Evolutionary conservation across 2,888 invertebrate genomes (phyloP).

Genomic region (Sminthurinus aureus): DNA sequence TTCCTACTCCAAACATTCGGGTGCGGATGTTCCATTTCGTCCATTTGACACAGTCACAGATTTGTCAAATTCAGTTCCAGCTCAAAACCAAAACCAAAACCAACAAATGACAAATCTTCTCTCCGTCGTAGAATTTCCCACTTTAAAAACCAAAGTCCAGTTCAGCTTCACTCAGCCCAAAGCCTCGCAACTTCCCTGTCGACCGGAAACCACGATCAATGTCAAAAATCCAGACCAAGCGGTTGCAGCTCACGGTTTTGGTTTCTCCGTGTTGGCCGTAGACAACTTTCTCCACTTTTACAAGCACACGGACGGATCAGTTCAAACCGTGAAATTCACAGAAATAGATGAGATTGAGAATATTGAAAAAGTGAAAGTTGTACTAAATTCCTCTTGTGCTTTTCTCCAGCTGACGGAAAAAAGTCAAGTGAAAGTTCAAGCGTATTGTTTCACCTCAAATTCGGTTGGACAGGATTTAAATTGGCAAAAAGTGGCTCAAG

Average conservation of each 20-base stretch:
- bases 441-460: neutral
- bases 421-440: neutral
- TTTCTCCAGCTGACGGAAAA: neutral
- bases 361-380: neutral
- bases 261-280: neutral
- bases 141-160: neutral
- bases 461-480: neutral
- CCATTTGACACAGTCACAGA: too few relatives aligned
- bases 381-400: too few relatives aligned
- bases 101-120: neutral
- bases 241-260: neutral
- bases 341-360: neutral
- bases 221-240: neutral
- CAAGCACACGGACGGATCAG: neutral
- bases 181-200: neutral
- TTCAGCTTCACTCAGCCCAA: neutral
- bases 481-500: too few relatives aligned
- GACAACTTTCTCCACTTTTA: neutral
- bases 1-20: too few relatives aligned
- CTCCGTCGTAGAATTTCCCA: neutral
- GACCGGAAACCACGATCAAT: neutral
- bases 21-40: too few relatives aligned
- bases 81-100: too few relatives aligned
- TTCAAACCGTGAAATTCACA: neutral
- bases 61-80: too few relatives aligned